Percentiles rank a stretch among this genome's conserved stretches.
These are phyloP conservation scores for Ammodytes dubius DNA, from an alignment of 2,113 vertebrate species.

Conservation along the genomic window DNA sequence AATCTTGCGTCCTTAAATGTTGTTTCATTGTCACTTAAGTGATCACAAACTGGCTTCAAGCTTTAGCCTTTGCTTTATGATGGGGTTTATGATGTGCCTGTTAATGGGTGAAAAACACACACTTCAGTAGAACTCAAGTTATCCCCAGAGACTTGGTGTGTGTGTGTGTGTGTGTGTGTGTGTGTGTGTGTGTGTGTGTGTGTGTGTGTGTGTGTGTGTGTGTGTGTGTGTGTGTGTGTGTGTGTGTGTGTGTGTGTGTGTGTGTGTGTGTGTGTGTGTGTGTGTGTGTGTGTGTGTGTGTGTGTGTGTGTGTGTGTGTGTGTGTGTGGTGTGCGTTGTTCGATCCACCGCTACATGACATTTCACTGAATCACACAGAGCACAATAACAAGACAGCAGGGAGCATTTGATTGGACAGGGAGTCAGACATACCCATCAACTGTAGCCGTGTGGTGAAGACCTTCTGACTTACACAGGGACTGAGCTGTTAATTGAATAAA, in stretches of 20 bases:
- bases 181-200: no score
- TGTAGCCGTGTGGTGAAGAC: neutral
- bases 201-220: no score
- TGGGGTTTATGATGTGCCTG: conserved; percentile 7
- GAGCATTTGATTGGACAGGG: conserved; percentile 18
- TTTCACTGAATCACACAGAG: conserved; percentile 39
- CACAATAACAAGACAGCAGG: conserved; percentile 50
- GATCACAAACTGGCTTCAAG: conserved; percentile 13
- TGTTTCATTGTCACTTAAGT: conserved; percentile 31
- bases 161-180: no score
- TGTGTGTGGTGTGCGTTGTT: neutral
- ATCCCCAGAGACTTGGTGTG: neutral
- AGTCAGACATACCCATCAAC: conserved; percentile 25
- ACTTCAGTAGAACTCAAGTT: neutral
- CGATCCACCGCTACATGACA: conserved; percentile 42
- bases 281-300: no score
- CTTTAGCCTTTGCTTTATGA: neutral
- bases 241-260: no score
- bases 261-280: no score
- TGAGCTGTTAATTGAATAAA: conserved; percentile 7
- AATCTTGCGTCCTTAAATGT: neutral
- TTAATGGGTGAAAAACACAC: conserved; percentile 32
- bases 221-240: no score
- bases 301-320: no score
- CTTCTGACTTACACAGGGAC: neutral